These are phyloP conservation scores for Schizaphis graminum DNA, from an alignment of 2,888 invertebrate genomes.

Conservation along the genomic window DNA sequence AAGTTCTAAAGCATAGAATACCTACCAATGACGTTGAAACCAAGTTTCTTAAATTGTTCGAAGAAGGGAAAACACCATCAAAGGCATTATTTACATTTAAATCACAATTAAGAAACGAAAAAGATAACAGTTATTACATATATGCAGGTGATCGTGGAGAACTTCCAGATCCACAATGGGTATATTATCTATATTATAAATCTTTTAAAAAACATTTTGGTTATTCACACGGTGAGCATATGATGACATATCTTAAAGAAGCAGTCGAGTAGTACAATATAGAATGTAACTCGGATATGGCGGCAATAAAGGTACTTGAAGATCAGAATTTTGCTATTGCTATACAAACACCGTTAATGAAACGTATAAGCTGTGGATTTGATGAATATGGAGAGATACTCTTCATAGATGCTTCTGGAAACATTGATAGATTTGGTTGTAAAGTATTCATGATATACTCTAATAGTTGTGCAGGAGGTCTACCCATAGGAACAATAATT, in stretches of 20 bases:
- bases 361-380: no score
- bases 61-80: constrained; percentile 3
- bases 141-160: no score
- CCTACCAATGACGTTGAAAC: constrained; percentile 47
- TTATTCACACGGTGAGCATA: constrained; percentile 36
- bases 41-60: constrained; percentile 53
- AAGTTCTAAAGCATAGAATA: constrained; percentile 47
- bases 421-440: no score
- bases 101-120: neutral
- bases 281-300: neutral
- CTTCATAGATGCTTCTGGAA: no score
- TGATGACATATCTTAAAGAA: constrained; percentile 49
- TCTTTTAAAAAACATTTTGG: constrained; percentile 44
- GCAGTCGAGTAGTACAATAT: constrained; percentile 42
- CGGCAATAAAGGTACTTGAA: neutral
- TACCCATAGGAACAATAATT: no score
- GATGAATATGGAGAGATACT: no score
- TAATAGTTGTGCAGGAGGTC: no score
- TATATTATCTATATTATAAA: neutral
- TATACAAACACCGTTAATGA: constrained; percentile 41
- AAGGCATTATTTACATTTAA: no score
- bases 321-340: constrained; percentile 44
- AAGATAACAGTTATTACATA: no score
- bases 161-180: no score
- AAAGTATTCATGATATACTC: no score